These are phyloP conservation scores for Prunella strophiata DNA, from an alignment of 2,797 vertebrate species.

Conservation along the genomic window DNA sequence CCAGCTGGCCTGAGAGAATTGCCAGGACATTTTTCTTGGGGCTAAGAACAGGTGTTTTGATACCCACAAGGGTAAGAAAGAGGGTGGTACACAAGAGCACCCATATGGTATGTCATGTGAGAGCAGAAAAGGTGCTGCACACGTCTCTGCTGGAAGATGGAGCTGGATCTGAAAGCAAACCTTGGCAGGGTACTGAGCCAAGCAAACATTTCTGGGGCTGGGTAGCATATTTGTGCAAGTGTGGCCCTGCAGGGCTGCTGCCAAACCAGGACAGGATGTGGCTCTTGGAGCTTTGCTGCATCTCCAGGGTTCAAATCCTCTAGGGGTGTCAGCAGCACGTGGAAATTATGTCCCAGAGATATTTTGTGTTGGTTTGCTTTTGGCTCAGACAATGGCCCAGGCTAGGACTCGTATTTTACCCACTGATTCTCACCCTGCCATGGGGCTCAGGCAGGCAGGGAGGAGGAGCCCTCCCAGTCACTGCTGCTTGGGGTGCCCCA, in stretches of 20 bases:
- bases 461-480: not conserved
- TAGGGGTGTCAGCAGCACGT: not conserved
- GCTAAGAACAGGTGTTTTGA: not conserved
- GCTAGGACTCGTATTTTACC: not conserved
- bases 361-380: not conserved
- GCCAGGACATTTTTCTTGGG: not conserved
- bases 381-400: not conserved
- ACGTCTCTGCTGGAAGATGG: not conserved
- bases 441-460: not conserved
- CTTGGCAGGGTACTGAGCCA: not conserved
- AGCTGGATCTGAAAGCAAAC: not conserved
- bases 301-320: not conserved
- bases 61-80: not conserved
- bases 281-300: accelerated
- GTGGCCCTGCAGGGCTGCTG: not conserved
- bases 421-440: not conserved
- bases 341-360: not conserved
- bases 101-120: accelerated
- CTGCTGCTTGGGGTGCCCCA: no score
- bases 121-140: not conserved
- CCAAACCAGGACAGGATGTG: not conserved
- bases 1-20: not conserved
- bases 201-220: not conserved
- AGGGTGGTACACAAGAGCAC: not conserved
- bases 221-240: not conserved